Conservation (phyloP, 2,888 invertebrate genomes). For the Uloborus plumipes region DNA sequence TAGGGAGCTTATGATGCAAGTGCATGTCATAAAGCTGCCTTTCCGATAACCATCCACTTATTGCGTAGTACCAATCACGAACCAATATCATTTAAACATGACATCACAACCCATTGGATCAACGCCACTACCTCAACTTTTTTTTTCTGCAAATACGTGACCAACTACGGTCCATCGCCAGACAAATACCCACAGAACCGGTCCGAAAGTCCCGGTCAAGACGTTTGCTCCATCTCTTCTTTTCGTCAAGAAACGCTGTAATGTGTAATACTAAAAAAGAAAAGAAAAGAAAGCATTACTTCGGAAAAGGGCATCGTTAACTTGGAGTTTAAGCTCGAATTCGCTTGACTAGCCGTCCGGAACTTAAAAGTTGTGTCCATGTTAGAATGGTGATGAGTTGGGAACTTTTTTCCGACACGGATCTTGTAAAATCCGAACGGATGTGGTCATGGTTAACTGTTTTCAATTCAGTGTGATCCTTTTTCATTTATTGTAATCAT, state of each 20-base stretch:
- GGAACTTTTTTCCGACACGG: neutral
- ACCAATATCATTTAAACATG: too few species aligned
- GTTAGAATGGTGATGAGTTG: too few species aligned
- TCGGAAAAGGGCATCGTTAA: conserved; percentile 22
- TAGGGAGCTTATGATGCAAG: too few species aligned
- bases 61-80: too few species aligned
- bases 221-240: conserved; percentile 11
- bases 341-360: conserved; percentile 42
- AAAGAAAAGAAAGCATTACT: neutral
- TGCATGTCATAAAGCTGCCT: too few species aligned
- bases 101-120: too few species aligned
- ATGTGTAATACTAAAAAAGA: neutral
- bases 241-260: neutral
- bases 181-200: conserved; percentile 22
- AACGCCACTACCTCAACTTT: too few species aligned
- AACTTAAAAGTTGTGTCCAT: conserved; percentile 27
- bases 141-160: conserved; percentile 11
- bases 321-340: neutral
- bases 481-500: too few species aligned
- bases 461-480: too few species aligned
- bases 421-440: neutral
- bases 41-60: too few species aligned
- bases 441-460: too few species aligned
- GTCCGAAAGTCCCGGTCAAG: conserved; percentile 42
- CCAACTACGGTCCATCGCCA: conserved; percentile 10